Evolutionary conservation across 2,113 vertebrate genomes (phyloP), one percentile per base, ranked within the genome.

Genomic region (Alligator sinensis): DNA sequence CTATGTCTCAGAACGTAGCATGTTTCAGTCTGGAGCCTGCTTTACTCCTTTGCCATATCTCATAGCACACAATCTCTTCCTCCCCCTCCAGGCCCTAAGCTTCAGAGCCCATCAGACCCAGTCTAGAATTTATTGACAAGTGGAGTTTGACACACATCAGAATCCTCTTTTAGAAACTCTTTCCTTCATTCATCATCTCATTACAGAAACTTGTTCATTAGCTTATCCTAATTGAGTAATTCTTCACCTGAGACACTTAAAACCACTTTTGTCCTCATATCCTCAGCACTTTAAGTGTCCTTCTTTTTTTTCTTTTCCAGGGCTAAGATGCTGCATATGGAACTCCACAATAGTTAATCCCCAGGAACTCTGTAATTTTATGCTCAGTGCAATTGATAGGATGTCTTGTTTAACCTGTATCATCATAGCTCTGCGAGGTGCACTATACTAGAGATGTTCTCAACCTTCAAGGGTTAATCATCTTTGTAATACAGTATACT

Each of bases 31-130:
- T 80, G 64, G 82, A 92, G 90, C 81, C 61, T n/a, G 70, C 22
- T 18, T 21, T 30, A 22, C 55, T 54, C n/a, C 75, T 34, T 47
- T 11, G 38, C 1, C 25, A 85, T 47, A 9, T 28, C 64, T 74
- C 62, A 34, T 58, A 77, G 5, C 47, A 9, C 47, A 47, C 47
- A 47, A 47, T 47, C 47, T 47, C 47, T 47, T 38, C 25, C n/a
- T 88, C 86, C 77, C 55, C 77, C 90, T 22, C 62, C 58, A 25
- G 0, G 60, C 55, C n/a, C 17, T 47, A 47, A 77, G 4, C 77
- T 34, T 21, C 90, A 3, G 58, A n/a, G 27, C 34, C 84, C 70
- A 11, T 85, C 74, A 91, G 94, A 93, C 96, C 94, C 5, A 64
- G 64, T 34, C 17, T 54, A n/a, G 77, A 68, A 87, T 84, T 72